Conservation (phyloP, 2,888 invertebrate species). For the Pseudolycoriella hygida region DNA sequence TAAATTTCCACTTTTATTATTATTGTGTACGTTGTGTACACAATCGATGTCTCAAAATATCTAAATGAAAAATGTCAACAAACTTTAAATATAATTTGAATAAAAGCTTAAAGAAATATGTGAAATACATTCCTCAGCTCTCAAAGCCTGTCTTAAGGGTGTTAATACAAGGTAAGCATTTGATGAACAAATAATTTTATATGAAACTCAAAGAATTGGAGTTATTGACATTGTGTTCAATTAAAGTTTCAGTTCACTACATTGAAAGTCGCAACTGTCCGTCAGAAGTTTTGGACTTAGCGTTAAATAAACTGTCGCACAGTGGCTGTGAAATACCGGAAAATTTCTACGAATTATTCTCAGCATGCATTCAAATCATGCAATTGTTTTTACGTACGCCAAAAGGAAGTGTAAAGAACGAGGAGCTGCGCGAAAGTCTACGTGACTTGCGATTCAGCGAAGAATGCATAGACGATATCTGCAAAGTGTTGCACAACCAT, state of each 20-base stretch:
- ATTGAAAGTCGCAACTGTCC: constrained; percentile 27
- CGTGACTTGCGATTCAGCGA: constrained; percentile 30
- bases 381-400: constrained; percentile 30
- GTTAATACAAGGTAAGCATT: constrained; percentile 19
- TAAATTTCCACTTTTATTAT: too few species aligned
- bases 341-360: constrained; percentile 33
- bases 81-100: constrained; percentile 23
- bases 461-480: constrained; percentile 33
- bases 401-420: constrained; percentile 28
- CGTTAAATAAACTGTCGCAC: constrained; percentile 25
- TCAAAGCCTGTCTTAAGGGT: constrained; percentile 26
- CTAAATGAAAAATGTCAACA: constrained; percentile 17
- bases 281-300: constrained; percentile 25
- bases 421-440: constrained; percentile 31
- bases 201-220: background rate
- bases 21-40: too few species aligned
- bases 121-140: constrained; percentile 23
- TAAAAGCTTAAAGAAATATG: constrained; percentile 23
- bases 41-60: too few species aligned
- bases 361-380: constrained; percentile 31
- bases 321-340: constrained; percentile 27
- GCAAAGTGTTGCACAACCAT: constrained; percentile 32
- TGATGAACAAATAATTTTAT: background rate
- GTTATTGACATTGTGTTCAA: background rate
- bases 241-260: constrained; percentile 25